A percentile compares a stretch with the other conserved stretches of the same genome.
Evolutionary conservation across 2,113 vertebrate genomes (phyloP).

Genomic region (Myiopsitta monachus): DNA sequence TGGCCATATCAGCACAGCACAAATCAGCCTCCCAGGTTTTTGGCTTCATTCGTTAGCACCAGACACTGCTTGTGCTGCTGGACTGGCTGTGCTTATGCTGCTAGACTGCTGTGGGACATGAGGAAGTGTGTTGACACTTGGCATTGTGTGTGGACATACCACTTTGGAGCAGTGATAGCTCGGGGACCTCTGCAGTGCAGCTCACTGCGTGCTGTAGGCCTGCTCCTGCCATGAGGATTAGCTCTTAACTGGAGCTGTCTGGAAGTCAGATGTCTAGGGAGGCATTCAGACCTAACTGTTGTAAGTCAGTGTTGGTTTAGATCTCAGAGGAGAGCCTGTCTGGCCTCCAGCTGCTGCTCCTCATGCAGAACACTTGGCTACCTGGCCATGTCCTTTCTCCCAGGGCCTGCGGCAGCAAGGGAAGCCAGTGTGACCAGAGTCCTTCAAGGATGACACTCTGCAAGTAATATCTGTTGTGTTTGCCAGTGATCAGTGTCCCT

Average conservation of each 20-base stretch:
- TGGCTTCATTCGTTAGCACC: background rate
- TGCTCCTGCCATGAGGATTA: background rate
- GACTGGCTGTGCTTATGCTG: background rate
- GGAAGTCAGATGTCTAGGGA: background rate
- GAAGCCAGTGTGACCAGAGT: background rate
- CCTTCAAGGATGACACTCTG: background rate
- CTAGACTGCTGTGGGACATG: background rate
- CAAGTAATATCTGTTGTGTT: background rate
- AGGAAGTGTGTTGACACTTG: background rate
- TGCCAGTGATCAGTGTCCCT: background rate
- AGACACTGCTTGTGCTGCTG: background rate
- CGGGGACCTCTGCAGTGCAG: background rate
- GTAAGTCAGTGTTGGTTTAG: background rate
- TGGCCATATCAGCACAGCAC: background rate
- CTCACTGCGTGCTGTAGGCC: background rate
- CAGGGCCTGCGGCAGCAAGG: background rate
- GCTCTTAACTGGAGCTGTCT: constrained; percentile 34
- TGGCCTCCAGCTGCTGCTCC: constrained; percentile 47
- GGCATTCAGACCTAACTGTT: background rate
- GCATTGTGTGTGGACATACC: background rate
- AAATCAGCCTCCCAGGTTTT: background rate
- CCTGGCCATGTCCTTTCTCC: background rate
- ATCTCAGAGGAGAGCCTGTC: background rate
- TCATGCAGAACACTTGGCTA: background rate
- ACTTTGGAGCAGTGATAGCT: background rate